phyloP scores from a whole-genome alignment of 2,797 vertebrate genomes.

The Poecilia wingei region DNA sequence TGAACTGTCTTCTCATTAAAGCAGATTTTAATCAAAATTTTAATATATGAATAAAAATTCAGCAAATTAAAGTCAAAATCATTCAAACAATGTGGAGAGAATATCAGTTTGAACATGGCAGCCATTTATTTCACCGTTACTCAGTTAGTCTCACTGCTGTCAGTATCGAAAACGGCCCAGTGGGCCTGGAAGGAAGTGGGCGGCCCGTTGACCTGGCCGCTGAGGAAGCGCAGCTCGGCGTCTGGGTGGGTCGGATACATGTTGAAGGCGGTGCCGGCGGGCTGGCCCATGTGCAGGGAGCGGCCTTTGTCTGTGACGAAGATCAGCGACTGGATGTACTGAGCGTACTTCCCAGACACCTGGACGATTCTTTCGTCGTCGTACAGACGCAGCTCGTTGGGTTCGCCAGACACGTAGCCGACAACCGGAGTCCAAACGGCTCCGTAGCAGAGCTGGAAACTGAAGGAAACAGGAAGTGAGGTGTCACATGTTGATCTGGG shows the following conservation, averaged over 20 bases:
- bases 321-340: slow-evolving; percentile 28
- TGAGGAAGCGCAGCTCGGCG: slow-evolving; percentile 51
- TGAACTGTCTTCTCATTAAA: not conserved
- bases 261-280: slow-evolving; percentile 35
- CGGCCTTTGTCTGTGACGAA: slow-evolving; percentile 47
- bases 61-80: not conserved
- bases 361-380: slow-evolving; percentile 40
- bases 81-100: not conserved
- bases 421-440: not conserved
- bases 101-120: not conserved
- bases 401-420: fast-evolving
- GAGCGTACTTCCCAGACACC: slow-evolving; percentile 42
- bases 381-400: slow-evolving; percentile 15
- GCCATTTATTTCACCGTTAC: not conserved
- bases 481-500: not conserved
- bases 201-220: not conserved
- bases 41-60: not conserved
- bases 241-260: slow-evolving; percentile 28
- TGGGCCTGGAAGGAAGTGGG: slow-evolving; percentile 35
- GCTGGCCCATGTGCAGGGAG: slow-evolving; percentile 15
- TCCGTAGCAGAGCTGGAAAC: slow-evolving; percentile 6
- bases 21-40: not conserved
- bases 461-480: not conserved
- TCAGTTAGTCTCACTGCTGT: not conserved
- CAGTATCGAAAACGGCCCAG: slow-evolving; percentile 24